phyloP scores from a whole-genome alignment of 64 coral and sea anemone species.

The Pocillopora verrucosa region DNA sequence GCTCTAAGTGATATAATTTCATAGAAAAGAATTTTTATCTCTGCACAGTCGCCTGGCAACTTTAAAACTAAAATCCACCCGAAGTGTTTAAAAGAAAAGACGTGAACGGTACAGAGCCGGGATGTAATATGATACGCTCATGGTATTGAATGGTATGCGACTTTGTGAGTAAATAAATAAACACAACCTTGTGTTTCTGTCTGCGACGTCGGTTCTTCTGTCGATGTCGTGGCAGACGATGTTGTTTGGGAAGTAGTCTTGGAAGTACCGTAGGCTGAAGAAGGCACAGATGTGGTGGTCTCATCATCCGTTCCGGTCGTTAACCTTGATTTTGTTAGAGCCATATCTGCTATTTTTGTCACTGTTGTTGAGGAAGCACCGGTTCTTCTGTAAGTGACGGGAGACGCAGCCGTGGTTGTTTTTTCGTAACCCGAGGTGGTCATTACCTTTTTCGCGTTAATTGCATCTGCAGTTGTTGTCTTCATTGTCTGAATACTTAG shows the following conservation, averaged over 20 bases:
- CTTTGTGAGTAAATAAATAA: not conserved
- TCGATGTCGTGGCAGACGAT: not conserved
- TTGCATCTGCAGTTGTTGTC: not conserved
- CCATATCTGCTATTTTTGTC: not conserved
- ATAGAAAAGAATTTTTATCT: not conserved
- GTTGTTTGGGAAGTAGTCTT: not conserved
- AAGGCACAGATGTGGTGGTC: not conserved
- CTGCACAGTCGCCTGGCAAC: no score
- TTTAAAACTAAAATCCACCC: no score
- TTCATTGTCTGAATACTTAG: not conserved
- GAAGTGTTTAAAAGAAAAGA: no score
- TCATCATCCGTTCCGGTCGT: not conserved
- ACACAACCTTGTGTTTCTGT: not conserved
- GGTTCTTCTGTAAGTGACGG: not conserved
- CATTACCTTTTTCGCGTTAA: no score
- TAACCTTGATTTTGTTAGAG: not conserved
- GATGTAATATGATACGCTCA: no score
- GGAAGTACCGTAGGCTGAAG: not conserved
- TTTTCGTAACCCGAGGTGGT: not conserved
- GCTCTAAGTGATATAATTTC: not conserved
- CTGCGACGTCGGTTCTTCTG: not conserved
- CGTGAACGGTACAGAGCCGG: no score
- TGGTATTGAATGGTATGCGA: no score
- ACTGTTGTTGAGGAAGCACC: not conserved
- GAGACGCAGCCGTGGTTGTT: not conserved